Percentiles rank a stretch among this genome's conserved stretches.
Conservation (phyloP, 2,797 vertebrate genomes). For the Melopsittacus undulatus region DNA sequence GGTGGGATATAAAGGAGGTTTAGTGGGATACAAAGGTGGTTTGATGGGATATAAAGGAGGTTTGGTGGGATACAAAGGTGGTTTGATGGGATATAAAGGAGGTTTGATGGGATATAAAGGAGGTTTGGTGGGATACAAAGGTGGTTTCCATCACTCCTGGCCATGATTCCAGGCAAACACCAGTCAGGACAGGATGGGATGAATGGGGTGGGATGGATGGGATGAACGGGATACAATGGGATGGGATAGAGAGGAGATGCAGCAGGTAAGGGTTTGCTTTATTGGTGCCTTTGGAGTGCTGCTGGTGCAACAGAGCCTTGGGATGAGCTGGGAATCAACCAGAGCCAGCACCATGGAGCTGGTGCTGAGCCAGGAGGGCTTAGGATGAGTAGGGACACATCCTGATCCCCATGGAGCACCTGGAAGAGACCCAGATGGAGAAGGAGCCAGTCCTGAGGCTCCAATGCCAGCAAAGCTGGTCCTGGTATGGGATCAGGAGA, state of each 20-base stretch:
- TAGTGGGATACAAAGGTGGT: too few relatives aligned
- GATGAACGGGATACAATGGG: too few relatives aligned
- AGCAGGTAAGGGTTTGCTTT: background rate
- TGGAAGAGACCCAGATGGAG: background rate
- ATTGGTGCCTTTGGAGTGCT: background rate
- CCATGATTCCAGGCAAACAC: background rate
- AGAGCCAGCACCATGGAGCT: background rate
- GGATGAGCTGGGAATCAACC: background rate
- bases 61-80: too few relatives aligned
- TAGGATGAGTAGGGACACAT: background rate
- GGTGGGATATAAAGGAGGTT: too few relatives aligned
- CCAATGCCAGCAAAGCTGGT: background rate
- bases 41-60: too few relatives aligned
- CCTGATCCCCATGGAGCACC: background rate
- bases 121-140: too few relatives aligned
- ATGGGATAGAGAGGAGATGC: background rate
- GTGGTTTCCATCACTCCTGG: too few relatives aligned
- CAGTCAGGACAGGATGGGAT: too few relatives aligned
- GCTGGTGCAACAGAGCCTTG: accelerated
- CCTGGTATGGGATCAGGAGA: too few relatives aligned
- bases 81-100: too few relatives aligned
- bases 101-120: too few relatives aligned
- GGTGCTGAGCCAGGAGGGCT: background rate
- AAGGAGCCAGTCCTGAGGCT: background rate
- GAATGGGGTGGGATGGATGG: too few relatives aligned